Evolutionary conservation across 1,140 invertebrate species (phyloP), one percentile per base, ranked within the genome.

Genomic region (Himalopsyche phryganea): DNA sequence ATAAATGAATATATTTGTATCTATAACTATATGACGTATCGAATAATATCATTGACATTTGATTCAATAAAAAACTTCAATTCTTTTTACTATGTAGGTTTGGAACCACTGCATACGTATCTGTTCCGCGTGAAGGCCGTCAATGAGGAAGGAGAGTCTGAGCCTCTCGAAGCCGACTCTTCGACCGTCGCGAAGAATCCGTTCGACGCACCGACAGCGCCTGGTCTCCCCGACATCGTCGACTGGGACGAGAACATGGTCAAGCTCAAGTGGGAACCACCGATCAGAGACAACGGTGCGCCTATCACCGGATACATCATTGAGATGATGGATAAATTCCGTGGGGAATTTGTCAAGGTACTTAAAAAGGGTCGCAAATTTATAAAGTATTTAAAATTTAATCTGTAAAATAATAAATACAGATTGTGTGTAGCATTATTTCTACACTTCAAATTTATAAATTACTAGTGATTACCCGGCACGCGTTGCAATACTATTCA

Each of bases 301-400:
- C 93, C 94, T 4, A 96, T 99, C 65, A 94, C 90, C 6, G 89
- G 92, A 65, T 99, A 98, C 69, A 83, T 98, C 44, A 91, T 99
- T 67, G 81, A 83, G 68, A 70, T 80, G 28, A 82, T 83, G 80
- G 79, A 83, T 58, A 79, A 80, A 53, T 80, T 82, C 61, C 71
- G 77, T 3, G 80, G 81, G n/a, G 79, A 81, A 53, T 83, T 82
- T 69, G 77, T 82, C 7, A 82, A 81, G 70, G 76, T 78, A 23
- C 4, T 14, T 23, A 17, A 2, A 51, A n/a, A n/a, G n/a, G n/a
- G n/a, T n/a, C n/a, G 11, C 10, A n/a, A n/a, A n/a, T n/a, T n/a
- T n/a, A n/a, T n/a, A n/a, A n/a, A n/a, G n/a, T n/a, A n/a, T n/a
- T n/a, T n/a, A n/a, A n/a, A n/a, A n/a, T n/a, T n/a, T n/a, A n/a